A percentile compares a stretch with the other conserved stretches of the same genome.
These are phyloP conservation scores for Nicator chloris DNA, from an alignment of 2,113 vertebrate genomes.

Conservation along the genomic window DNA sequence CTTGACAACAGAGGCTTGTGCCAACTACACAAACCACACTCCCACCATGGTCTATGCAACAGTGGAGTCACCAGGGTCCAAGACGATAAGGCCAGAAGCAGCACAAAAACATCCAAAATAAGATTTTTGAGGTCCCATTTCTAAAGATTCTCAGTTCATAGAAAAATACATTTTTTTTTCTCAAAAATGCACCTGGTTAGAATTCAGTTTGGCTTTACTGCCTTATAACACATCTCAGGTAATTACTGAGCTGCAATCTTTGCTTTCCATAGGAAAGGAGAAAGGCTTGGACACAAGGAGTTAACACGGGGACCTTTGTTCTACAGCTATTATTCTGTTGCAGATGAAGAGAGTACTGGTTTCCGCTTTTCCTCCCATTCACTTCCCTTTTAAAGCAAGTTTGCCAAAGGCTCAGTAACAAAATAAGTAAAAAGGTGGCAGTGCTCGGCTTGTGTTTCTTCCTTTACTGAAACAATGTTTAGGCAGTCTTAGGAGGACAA, in stretches of 20 bases:
- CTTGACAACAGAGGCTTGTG: not conserved
- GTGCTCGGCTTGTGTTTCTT: not conserved
- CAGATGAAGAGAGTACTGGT: not conserved
- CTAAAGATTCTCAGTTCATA: not conserved
- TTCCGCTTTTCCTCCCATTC: not conserved
- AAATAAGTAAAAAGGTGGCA: not conserved
- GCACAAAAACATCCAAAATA: not conserved
- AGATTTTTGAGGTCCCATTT: not conserved
- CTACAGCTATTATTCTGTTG: not conserved
- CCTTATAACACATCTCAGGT: not conserved
- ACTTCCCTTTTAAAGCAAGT: not conserved
- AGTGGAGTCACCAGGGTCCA: not conserved
- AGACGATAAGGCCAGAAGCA: not conserved
- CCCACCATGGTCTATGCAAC: accelerated
- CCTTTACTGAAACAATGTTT: not conserved
- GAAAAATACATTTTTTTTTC: not conserved
- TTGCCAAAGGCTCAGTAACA: not conserved
- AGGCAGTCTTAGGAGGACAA: not conserved
- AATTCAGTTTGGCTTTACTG: not conserved
- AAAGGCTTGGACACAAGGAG: not conserved
- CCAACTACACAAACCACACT: accelerated
- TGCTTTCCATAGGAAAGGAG: not conserved
- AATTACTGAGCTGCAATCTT: not conserved
- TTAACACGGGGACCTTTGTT: accelerated
- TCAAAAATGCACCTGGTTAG: not conserved